phyloP scores from a whole-genome alignment of 2,797 vertebrate genomes.

The Sebastes alutus region DNA sequence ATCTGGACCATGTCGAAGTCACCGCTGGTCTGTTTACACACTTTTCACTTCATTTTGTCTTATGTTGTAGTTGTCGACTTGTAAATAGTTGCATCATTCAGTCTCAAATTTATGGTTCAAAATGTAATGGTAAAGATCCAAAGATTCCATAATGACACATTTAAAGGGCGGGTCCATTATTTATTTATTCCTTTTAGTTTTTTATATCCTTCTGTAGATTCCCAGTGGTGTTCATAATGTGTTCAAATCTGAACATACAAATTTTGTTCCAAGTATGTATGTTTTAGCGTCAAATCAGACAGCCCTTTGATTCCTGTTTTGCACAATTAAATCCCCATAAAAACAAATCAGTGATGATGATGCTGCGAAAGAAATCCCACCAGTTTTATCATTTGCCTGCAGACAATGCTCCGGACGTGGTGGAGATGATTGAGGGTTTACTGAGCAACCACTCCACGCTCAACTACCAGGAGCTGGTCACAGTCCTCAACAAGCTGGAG shows the following conservation, averaged over 20 bases:
- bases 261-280: no score
- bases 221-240: no score
- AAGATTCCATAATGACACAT: background rate
- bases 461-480: slow-evolving; percentile 75
- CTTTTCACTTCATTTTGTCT: background rate
- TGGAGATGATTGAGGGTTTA: slow-evolving; percentile 83
- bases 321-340: no score
- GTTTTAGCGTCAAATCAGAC: no score
- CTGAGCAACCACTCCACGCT: slow-evolving; percentile 70
- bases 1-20: slow-evolving; percentile 73
- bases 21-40: slow-evolving; percentile 69
- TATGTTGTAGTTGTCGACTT: background rate
- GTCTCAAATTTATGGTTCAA: background rate
- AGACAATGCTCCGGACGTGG: slow-evolving; percentile 86
- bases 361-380: background rate
- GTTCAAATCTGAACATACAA: no score
- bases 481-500: slow-evolving; percentile 83
- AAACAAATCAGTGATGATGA: background rate
- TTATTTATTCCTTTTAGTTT: background rate
- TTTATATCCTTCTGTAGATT: no score
- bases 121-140: background rate
- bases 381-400: background rate
- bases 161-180: no score
- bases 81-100: background rate
- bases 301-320: no score